Evolutionary conservation across 2,797 vertebrate genomes (phyloP), one percentile per base, ranked within the genome.

Genomic region (Naso thynnoides): DNA sequence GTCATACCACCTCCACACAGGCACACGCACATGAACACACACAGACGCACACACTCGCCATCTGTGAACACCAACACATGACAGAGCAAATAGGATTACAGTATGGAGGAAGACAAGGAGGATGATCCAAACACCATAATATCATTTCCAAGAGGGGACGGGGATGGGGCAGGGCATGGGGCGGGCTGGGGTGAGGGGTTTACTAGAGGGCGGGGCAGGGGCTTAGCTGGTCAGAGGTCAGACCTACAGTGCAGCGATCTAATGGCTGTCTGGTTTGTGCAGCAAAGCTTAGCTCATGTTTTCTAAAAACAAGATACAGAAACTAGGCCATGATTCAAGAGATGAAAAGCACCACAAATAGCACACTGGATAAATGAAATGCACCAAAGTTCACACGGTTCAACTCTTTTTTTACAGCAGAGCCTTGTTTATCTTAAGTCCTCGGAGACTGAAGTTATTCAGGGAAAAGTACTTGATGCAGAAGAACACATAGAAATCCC

Each of bases 71-170:
- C 86, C 79, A 91, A 92, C 94, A 94, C 92, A 94, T 93, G 93
- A 95, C 82, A 85, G 85, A 92, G 91, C 92, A 94, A 95, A 95
- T 90, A 92, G 92, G 93, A 94, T 95, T 94, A 95, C 87, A 90
- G 90, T 92, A 92, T 81, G 73, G 85, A 90, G 86, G 89, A 89
- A 92, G 86, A 89, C 83, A 85, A 86, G 85, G 85, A 86, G 82
- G 91, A 92, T 92, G 91, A 93, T 90, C 92, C 90, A 91, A 93
- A 92, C 91, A 90, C 87, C 84, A 89, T 93, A 91, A 93, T 93
- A 94, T 90, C 45, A 90, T 92, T 94, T 92, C 86, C 82, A 86
- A 87, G 82, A 88, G 84, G 71, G 61, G 79, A 62, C 53, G 19
- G 73, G 24, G 54, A 54, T 57, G 55, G 78, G 81, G 78, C 72